Conservation (phyloP, 1,140 invertebrate genomes). For the Mya arenaria region DNA sequence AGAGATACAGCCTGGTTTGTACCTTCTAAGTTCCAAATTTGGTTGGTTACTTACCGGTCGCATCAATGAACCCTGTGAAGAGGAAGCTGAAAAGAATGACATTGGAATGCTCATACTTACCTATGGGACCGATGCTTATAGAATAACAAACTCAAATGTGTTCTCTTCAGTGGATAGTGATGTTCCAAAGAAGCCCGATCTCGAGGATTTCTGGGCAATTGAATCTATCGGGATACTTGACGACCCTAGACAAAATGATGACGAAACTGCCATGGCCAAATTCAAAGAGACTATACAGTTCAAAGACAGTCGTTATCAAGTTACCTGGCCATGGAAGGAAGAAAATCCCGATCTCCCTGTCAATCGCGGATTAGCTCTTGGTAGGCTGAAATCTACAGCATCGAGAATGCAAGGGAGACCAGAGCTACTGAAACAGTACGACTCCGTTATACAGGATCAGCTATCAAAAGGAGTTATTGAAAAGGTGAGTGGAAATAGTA, state of each 20-base stretch:
- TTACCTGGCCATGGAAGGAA: too few species aligned
- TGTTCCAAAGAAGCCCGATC: conserved; percentile 2
- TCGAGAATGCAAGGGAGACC: background rate
- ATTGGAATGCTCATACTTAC: background rate
- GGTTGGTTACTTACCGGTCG: conserved; percentile 3
- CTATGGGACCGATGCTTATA: background rate
- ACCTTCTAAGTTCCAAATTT: conserved; percentile 4
- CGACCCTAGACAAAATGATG: background rate
- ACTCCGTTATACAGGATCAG: conserved; percentile 8
- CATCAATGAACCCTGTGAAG: conserved; percentile 3
- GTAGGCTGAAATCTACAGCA: background rate
- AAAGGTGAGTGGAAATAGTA: too few species aligned
- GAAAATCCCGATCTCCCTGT: background rate
- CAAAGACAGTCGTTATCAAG: too few species aligned
- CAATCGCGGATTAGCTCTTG: background rate
- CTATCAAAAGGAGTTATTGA: too few species aligned
- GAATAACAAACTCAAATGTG: background rate
- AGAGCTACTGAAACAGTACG: background rate
- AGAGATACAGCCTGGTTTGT: background rate
- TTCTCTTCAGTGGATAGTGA: too few species aligned
- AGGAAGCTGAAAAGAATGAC: too few species aligned
- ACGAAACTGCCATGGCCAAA: conserved; percentile 1
- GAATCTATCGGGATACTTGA: background rate
- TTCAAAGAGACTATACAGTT: background rate
- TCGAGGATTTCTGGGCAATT: background rate